Evolutionary conservation across 2,797 vertebrate species (phyloP), one percentile per base, ranked within the genome.

Genomic region (Fistularia commersonii): DNA sequence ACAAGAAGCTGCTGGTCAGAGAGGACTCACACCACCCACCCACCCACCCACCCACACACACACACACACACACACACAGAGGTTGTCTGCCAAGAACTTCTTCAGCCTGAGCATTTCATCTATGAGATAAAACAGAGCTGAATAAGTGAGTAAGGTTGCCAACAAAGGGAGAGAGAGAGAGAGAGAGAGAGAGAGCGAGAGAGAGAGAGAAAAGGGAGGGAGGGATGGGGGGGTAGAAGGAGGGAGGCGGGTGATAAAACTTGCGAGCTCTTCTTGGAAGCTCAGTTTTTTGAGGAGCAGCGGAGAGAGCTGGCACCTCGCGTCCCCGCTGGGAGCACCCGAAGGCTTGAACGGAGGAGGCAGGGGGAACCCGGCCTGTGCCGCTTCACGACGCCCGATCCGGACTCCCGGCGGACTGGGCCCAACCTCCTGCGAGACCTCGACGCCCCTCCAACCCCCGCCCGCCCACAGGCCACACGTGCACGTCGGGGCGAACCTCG

Each of bases 121-220:
- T 83, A 79, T 76, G 90, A 90, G 90, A 90, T 89, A 81, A 87
- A 88, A 80, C 85, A 88, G 85, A 80, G 80, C 82, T 79, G 80
- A 86, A 78, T 68, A 76, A 55, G 76, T 67, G 31, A 61, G 71
- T 79, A 42, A 66, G 69, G 55, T 82, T 87, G 87, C 85, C 86
- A 84, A 75, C 52, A 79, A 74, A 73, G 66, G 52, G 62, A 72
- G 67, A 5, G 5, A 62, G n/a, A n/a, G n/a, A 53, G 60, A 51
- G n/a, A n/a, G n/a, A n/a, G n/a, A n/a, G n/a, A n/a, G n/a, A n/a
- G n/a, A n/a, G n/a, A n/a, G n/a, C n/a, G n/a, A n/a, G n/a, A n/a
- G n/a, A n/a, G n/a, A n/a, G n/a, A n/a, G n/a, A n/a, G n/a, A n/a
- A n/a, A n/a, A 49, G 60, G 36, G 49, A 13, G 62, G 51, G 48